These are phyloP conservation scores for Neolamprologus ventralis DNA, from an alignment of 2,113 vertebrate species.

Conservation along the genomic window DNA sequence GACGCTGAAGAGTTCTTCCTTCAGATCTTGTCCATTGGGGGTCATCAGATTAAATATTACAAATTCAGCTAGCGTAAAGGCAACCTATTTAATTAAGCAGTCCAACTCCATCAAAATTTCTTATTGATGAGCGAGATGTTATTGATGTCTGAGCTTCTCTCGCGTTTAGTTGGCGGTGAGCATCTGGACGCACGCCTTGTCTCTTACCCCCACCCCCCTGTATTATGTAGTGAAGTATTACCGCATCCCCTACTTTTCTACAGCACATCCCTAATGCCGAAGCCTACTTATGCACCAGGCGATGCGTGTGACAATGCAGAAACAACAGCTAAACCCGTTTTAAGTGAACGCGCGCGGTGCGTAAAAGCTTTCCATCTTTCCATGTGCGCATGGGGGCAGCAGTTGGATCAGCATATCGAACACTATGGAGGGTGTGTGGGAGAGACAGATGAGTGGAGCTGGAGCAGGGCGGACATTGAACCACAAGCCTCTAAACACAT, in stretches of 20 bases:
- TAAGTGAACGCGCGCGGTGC: slow-evolving; percentile 29
- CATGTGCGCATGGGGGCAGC: slow-evolving; percentile 49
- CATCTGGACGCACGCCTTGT: slow-evolving; percentile 35
- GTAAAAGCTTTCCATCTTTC: slow-evolving; percentile 66
- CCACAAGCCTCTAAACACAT: neutral
- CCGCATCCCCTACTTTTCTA: slow-evolving; percentile 38
- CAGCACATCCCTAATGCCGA: slow-evolving; percentile 6
- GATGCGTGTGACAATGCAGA: slow-evolving; percentile 42
- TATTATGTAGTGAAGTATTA: slow-evolving; percentile 40
- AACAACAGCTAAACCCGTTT: slow-evolving; percentile 28
- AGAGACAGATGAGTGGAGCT: neutral
- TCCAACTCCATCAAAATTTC: slow-evolving; percentile 43
- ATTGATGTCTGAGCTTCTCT: slow-evolving; percentile 39
- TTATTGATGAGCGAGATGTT: slow-evolving; percentile 49
- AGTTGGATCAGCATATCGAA: slow-evolving; percentile 11
- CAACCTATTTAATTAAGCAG: slow-evolving; percentile 48
- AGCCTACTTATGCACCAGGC: slow-evolving; percentile 9
- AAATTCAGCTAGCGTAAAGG: neutral
- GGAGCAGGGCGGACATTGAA: neutral
- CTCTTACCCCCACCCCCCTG: slow-evolving; percentile 9
- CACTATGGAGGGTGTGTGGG: neutral
- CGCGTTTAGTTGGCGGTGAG: slow-evolving; percentile 33
- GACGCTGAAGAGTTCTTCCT: slow-evolving; percentile 18
- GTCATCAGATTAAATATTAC: slow-evolving; percentile 32
- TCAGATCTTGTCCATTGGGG: slow-evolving; percentile 54